Evolutionary conservation across 2,888 invertebrate species (phyloP).

Genomic region (Clusia tigrina): DNA sequence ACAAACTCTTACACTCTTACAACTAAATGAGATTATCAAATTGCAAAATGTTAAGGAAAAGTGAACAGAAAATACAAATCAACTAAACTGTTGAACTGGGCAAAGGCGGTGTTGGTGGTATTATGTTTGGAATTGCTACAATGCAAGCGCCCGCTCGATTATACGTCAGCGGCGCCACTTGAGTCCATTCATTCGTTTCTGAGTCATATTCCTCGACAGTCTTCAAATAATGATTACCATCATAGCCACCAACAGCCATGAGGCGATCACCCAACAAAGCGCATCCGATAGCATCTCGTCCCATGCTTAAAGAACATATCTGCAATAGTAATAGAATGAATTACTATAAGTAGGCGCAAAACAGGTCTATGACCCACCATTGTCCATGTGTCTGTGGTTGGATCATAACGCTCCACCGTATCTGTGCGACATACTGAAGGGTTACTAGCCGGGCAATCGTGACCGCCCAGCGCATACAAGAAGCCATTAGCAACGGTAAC

Average conservation of each 20-base stretch:
- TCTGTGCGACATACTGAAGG: conserved; percentile 83
- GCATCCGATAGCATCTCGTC: conserved; percentile 88
- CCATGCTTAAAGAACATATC: conserved; percentile 81
- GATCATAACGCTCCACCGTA: conserved; percentile 87
- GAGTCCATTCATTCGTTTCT: conserved; percentile 79
- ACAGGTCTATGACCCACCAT: conserved; percentile 63
- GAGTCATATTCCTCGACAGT: conserved; percentile 92
- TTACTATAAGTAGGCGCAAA: not conserved
- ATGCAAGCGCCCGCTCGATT: conserved; percentile 91
- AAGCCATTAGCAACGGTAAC: conserved; percentile 85
- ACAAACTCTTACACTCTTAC: not conserved
- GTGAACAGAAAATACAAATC: conserved; percentile 35
- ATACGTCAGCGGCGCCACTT: conserved; percentile 79
- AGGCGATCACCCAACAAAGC: conserved; percentile 81
- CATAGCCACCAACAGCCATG: conserved; percentile 87
- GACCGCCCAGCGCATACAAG: conserved; percentile 91
- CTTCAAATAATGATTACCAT: conserved; percentile 86
- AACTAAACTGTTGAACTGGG: conserved; percentile 64
- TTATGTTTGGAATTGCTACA: conserved; percentile 70
- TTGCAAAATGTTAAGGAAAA: conserved; percentile 3
- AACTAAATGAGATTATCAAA: conserved; percentile 14
- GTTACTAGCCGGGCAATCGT: conserved; percentile 90
- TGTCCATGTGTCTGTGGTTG: conserved; percentile 85
- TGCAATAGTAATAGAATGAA: conserved; percentile 28
- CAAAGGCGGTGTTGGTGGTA: conserved; percentile 58